phyloP scores from a whole-genome alignment of 1,140 invertebrate genomes.

The Dendroctonus valens region DNA sequence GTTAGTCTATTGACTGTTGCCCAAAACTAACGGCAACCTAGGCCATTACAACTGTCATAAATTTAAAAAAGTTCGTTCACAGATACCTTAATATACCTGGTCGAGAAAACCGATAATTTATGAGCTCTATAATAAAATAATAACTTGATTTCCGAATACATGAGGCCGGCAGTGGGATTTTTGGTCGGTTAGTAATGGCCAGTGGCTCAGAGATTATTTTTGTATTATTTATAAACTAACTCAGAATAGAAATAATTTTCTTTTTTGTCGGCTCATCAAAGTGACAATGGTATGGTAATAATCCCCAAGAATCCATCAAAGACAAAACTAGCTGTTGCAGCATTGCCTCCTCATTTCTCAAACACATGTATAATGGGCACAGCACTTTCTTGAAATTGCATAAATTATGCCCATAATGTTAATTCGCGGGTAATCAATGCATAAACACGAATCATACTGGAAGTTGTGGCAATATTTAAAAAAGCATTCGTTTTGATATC shows the following conservation, averaged over 20 bases:
- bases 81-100: slow-evolving; percentile 32
- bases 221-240: too few relatives aligned
- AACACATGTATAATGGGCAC: too few relatives aligned
- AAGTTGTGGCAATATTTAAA: not conserved
- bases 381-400: too few relatives aligned
- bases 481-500: slow-evolving; percentile 22
- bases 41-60: slow-evolving; percentile 27
- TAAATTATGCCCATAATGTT: too few relatives aligned
- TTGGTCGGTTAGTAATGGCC: slow-evolving; percentile 4
- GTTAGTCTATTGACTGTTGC: slow-evolving; percentile 10
- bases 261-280: too few relatives aligned
- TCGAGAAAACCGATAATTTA: slow-evolving; percentile 27
- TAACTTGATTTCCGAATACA: slow-evolving; percentile 30
- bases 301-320: too few relatives aligned
- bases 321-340: too few relatives aligned
- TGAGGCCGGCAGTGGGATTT: not conserved
- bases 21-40: slow-evolving; percentile 26
- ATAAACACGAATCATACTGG: too few relatives aligned
- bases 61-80: slow-evolving; percentile 34
- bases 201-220: slow-evolving; percentile 5
- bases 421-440: too few relatives aligned
- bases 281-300: too few relatives aligned
- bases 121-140: slow-evolving; percentile 28
- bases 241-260: too few relatives aligned
- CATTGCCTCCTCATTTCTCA: too few relatives aligned